Evolutionary conservation across 2,113 vertebrate species (phyloP).

Genomic region (Tursiops truncatus): DNA sequence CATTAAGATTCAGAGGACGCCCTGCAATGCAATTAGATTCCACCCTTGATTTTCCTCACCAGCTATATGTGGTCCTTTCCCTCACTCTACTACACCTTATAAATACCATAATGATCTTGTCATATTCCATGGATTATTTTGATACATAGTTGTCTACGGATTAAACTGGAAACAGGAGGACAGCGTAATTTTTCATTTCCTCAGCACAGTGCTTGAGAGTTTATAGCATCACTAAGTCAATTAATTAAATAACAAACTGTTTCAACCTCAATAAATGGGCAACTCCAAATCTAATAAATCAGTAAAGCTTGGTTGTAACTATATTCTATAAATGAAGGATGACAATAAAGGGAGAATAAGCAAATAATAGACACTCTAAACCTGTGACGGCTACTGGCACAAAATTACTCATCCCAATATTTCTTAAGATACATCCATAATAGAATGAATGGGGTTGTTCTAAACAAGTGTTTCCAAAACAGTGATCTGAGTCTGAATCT

Average conservation of each 20-base stretch:
- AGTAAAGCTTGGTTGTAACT: neutral
- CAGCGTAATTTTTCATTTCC: neutral
- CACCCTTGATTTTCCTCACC: neutral
- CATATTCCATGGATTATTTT: neutral
- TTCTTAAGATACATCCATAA: neutral
- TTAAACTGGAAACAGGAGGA: neutral
- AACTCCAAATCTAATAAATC: neutral
- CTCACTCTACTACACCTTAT: neutral
- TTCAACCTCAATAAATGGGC: neutral
- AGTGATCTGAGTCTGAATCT: neutral
- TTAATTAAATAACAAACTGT: neutral
- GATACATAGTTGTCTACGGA: neutral
- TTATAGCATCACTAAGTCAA: neutral
- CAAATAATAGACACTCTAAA: neutral
- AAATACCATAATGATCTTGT: neutral
- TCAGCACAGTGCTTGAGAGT: neutral
- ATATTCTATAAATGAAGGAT: neutral
- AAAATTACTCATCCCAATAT: neutral
- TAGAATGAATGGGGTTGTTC: neutral
- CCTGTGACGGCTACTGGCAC: too few species aligned
- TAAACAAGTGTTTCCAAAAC: neutral
- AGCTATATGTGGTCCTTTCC: fast-evolving
- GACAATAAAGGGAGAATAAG: neutral
- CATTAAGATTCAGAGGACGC: neutral
- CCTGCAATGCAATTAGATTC: neutral